These are phyloP conservation scores for Copidosoma aretas DNA, from an alignment of 2,888 invertebrate genomes.

Conservation along the genomic window DNA sequence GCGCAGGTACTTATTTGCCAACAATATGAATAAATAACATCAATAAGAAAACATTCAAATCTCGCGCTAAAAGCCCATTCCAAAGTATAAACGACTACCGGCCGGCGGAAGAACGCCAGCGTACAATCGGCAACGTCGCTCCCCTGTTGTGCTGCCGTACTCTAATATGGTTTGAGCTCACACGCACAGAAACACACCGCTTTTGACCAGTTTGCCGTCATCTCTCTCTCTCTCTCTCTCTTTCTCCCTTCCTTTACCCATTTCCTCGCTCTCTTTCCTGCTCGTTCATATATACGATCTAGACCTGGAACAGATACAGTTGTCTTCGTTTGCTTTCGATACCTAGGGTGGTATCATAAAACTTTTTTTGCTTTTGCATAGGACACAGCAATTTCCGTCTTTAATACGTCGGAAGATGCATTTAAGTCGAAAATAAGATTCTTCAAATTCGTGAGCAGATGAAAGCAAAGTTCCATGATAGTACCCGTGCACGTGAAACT, in stretches of 20 bases:
- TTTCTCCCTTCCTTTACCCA: slow-evolving; percentile 1
- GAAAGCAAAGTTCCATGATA: no score
- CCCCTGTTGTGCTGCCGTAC: slow-evolving; percentile 6
- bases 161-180: no score
- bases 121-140: slow-evolving; percentile 22
- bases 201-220: slow-evolving; percentile 29
- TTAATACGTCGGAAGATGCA: no score
- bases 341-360: no score
- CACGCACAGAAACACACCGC: slow-evolving; percentile 11
- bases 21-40: background rate
- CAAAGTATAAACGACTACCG: background rate
- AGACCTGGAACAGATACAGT: background rate
- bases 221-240: slow-evolving; percentile 22
- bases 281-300: background rate
- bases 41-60: slow-evolving; percentile 15
- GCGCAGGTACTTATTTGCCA: background rate
- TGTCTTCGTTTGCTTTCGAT: slow-evolving; percentile 23
- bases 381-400: no score
- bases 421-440: no score
- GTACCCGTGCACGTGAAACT: no score
- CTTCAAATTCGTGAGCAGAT: no score
- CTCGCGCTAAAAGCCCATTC: slow-evolving; percentile 18
- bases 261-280: slow-evolving; percentile 12
- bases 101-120: background rate
- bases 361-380: no score